Base-by-base conservation (phyloP, 2,797 vertebrate species). In the Alca torda region DNA sequence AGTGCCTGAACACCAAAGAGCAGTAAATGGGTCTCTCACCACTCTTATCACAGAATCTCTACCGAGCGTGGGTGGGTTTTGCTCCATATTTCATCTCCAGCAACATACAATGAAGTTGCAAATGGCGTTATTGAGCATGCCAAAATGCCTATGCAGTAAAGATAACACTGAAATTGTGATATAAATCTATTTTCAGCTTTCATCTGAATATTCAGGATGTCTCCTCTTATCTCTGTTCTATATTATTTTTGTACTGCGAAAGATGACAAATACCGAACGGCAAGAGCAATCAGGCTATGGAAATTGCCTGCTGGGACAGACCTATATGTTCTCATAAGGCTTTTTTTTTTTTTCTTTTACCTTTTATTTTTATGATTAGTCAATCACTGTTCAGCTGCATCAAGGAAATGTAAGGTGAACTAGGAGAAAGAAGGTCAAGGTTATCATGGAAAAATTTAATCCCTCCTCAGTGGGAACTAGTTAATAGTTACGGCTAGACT, bases 391-490 rank as follows among this genome's bases (percentile, higher is more conserved):
- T 68, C 65, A 87, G 48, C 20, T 21, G 69, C 74, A 80, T 76
- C 46, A 33, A 81, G 56, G 78, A 87, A 95, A 89, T n/a, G 18
- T 14, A 74, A 77, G 87, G 86, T 92, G 70, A 94, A 86, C 73
- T 63, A 68, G 56, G 54, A 87, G 82, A 53, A 95, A 77, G 81
- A 87, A 63, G 79, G 79, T 72, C 37, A 84, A 82, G 61, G 89
- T 70, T 70, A 93, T 89, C 45, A 54, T 33, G 82, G 87, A 95
- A 88, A 83, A 91, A 64, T 83, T 70, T 74, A 88, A 75, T 64
- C 46, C 31, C 11, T 33, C 21, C 56, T 84, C 48, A 60, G 39
- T 48, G 46, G 60, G 63, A 91, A 35, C 9, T 3, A 2, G 28
- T 73, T 94, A 86, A 91, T 64, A 86, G 61, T 48, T 17, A 89